phyloP scores from a whole-genome alignment of 2,888 invertebrate species.

The Archips xylosteana region DNA sequence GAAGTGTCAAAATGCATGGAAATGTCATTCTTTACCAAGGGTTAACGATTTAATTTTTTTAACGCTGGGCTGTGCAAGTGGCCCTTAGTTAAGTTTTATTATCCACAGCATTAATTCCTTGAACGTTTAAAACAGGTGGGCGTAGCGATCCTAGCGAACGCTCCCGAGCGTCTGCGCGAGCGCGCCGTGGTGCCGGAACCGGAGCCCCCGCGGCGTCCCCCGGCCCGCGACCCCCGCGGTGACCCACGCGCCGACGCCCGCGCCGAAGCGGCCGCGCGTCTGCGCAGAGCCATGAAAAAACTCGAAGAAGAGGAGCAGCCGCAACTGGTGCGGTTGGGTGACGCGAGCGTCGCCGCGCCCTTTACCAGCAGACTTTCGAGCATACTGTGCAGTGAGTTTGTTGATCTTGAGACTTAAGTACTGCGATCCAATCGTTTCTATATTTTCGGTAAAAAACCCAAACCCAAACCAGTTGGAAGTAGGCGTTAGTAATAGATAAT shows the following conservation, averaged over 20 bases:
- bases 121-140: slow-evolving; percentile 85
- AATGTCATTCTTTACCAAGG: too few species aligned
- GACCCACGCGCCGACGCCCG: slow-evolving; percentile 65
- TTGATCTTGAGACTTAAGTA: background rate
- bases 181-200: slow-evolving; percentile 87
- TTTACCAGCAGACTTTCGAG: slow-evolving; percentile 99
- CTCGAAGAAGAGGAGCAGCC: slow-evolving; percentile 94
- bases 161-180: slow-evolving; percentile 85
- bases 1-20: too few species aligned
- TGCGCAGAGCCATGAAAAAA: slow-evolving; percentile 92
- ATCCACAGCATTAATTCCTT: background rate
- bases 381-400: slow-evolving; percentile 95
- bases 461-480: too few species aligned
- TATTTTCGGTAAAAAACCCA: too few species aligned
- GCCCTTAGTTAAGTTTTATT: too few species aligned
- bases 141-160: slow-evolving; percentile 95
- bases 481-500: too few species aligned
- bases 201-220: slow-evolving; percentile 74
- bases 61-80: too few species aligned
- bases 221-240: slow-evolving; percentile 43
- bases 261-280: slow-evolving; percentile 73
- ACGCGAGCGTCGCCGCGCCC: slow-evolving; percentile 99
- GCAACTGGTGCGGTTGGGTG: slow-evolving; percentile 97
- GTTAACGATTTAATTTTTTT: too few species aligned
- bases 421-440: too few species aligned